Conservation (phyloP, 2,113 vertebrate genomes). For the Chunga burmeisteri region DNA sequence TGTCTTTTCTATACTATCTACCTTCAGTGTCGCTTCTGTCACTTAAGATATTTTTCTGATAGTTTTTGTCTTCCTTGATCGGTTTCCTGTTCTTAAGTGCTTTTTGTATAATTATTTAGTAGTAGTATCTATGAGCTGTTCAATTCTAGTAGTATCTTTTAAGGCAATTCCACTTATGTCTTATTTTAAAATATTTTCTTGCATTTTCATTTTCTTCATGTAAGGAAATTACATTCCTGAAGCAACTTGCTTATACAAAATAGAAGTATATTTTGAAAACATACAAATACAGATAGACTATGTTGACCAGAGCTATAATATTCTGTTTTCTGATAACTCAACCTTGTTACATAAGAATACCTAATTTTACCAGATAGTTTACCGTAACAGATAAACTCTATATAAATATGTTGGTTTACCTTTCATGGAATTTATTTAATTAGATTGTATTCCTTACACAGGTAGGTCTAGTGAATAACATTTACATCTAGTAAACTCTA, state of each 20-base stretch:
- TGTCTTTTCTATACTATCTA: neutral
- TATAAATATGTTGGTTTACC: neutral
- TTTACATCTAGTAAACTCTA: neutral
- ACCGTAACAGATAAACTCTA: neutral
- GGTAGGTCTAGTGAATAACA: neutral
- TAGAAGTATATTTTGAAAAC: neutral
- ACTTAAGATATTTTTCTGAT: neutral
- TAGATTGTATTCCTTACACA: neutral
- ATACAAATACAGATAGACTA: neutral
- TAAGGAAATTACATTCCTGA: neutral
- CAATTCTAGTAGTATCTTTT: neutral
- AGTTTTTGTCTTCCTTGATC: neutral
- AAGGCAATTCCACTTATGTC: neutral
- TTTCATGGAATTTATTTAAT: neutral
- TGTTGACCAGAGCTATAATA: neutral
- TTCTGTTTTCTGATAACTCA: neutral
- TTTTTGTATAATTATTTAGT: neutral
- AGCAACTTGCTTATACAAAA: neutral
- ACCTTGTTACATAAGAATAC: neutral
- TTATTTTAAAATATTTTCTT: neutral
- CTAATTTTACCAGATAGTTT: neutral
- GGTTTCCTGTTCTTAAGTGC: neutral
- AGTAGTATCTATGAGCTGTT: neutral
- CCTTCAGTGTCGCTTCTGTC: neutral
- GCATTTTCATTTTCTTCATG: neutral